Conservation (phyloP, 2,888 invertebrate genomes). For the Desoria tigrina region DNA sequence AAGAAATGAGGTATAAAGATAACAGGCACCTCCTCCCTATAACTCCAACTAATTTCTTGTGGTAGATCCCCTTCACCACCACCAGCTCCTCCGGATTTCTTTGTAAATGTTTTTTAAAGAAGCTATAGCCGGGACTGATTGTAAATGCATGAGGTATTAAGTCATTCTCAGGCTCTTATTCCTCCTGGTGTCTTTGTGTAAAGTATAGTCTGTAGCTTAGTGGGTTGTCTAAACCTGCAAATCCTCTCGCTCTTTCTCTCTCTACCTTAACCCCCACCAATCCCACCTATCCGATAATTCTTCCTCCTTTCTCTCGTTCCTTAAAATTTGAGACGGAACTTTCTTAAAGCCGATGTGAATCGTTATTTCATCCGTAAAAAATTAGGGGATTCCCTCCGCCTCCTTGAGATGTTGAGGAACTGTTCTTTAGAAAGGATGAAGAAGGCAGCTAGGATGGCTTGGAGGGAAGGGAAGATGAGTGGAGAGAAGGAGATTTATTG, state of each 20-base stretch:
- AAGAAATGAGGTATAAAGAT: slow-evolving; percentile 1
- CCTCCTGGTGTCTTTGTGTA: no score
- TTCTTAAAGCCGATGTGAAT: no score
- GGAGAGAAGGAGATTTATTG: slow-evolving; percentile 41
- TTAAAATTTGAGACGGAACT: no score
- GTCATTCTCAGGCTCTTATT: slow-evolving; percentile 6
- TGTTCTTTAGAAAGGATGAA: no score
- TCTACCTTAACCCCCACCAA: neutral
- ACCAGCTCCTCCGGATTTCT: neutral
- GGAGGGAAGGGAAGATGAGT: no score
- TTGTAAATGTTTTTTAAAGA: neutral
- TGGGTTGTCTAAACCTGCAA: neutral
- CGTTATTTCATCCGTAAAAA: slow-evolving; percentile 6
- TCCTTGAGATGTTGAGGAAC: neutral
- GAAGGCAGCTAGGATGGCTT: no score
- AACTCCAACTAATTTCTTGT: no score
- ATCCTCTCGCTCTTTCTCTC: slow-evolving; percentile 8
- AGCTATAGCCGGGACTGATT: neutral
- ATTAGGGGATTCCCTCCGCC: slow-evolving; percentile 3
- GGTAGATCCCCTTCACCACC: no score
- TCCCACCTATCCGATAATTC: slow-evolving; percentile 2
- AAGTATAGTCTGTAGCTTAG: no score
- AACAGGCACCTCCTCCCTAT: neutral
- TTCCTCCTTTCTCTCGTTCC: neutral
- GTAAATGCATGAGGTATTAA: slow-evolving; percentile 18